A percentile compares a stretch with the other conserved stretches of the same genome.
These are phyloP conservation scores for Oncopodura yosiiana DNA, from an alignment of 1,140 invertebrate genomes.

Conservation along the genomic window DNA sequence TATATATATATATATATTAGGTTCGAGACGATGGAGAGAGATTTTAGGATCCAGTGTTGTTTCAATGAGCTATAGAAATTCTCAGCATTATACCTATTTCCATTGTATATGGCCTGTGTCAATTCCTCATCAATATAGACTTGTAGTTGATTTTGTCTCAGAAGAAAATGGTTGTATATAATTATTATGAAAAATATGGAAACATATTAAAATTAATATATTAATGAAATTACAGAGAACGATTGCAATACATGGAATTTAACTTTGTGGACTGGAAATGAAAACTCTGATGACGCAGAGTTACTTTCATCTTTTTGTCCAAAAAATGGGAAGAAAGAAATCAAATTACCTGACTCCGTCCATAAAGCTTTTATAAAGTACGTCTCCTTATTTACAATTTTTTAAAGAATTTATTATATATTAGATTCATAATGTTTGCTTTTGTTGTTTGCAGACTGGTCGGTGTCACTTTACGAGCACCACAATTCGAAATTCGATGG, in stretches of 20 bases:
- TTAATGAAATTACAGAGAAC: constrained; percentile 33
- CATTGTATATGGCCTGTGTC: constrained; percentile 8
- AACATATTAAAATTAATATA: too few species aligned
- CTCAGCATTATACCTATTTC: background rate
- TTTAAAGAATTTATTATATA: too few species aligned
- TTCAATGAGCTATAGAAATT: background rate
- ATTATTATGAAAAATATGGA: background rate
- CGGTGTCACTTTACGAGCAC: constrained; percentile 29
- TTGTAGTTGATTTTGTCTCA: constrained; percentile 32
- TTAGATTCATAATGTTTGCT: background rate
- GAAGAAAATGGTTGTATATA: constrained; percentile 31
- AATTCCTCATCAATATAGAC: constrained; percentile 30
- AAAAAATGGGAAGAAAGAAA: constrained; percentile 26
- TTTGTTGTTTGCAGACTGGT: constrained; percentile 18
- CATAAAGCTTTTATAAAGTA: constrained; percentile 32
- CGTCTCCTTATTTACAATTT: too few species aligned
- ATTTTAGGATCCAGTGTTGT: background rate
- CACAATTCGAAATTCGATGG: constrained; percentile 34
- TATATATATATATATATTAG: background rate
- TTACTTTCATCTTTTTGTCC: constrained; percentile 29
- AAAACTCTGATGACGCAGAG: constrained; percentile 8
- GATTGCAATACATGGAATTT: constrained; percentile 35
- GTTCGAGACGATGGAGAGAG: background rate
- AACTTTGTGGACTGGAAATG: constrained; percentile 26
- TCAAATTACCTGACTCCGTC: constrained; percentile 31